phyloP scores from a whole-genome alignment of 1,140 invertebrate genomes.

The Steinernema khuongi region DNA sequence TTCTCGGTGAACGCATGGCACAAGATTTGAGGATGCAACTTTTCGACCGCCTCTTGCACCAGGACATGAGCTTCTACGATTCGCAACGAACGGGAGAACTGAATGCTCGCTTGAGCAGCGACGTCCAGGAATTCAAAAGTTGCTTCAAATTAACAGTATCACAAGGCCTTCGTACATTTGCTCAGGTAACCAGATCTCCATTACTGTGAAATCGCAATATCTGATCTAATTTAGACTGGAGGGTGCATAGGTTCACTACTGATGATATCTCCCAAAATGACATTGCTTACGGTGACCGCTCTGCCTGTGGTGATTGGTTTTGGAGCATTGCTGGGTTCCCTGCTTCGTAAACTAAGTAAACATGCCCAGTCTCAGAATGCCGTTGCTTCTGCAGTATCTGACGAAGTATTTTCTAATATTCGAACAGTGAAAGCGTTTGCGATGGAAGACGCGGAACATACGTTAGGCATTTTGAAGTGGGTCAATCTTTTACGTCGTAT shows the following conservation, averaged over 20 bases:
- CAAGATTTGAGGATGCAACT: slow-evolving; percentile 72
- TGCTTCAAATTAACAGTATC: slow-evolving; percentile 85
- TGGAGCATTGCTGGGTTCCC: slow-evolving; percentile 71
- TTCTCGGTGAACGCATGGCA: slow-evolving; percentile 79
- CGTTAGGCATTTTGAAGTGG: slow-evolving; percentile 58
- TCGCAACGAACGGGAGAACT: slow-evolving; percentile 81
- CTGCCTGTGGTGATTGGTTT: slow-evolving; percentile 75
- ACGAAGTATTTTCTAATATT: slow-evolving; percentile 86
- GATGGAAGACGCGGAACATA: slow-evolving; percentile 76
- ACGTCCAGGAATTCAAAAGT: slow-evolving; percentile 94
- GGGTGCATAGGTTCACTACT: slow-evolving; percentile 74
- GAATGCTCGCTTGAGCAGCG: slow-evolving; percentile 78
- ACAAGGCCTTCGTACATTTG: slow-evolving; percentile 75
- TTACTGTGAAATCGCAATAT: slow-evolving; percentile 6
- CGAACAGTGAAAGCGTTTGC: slow-evolving; percentile 84
- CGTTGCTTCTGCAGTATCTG: slow-evolving; percentile 76
- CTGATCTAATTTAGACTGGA: slow-evolving; percentile 63
- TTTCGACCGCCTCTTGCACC: slow-evolving; percentile 75
- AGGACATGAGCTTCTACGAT: slow-evolving; percentile 87
- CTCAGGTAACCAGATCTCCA: slow-evolving; percentile 66
- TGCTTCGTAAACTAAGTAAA: slow-evolving; percentile 70
- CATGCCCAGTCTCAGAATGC: slow-evolving; percentile 76
- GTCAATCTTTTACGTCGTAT: slow-evolving; percentile 17
- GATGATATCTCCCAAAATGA: slow-evolving; percentile 80
- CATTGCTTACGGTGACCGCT: slow-evolving; percentile 71